Base-by-base conservation (phyloP, 2,797 vertebrate species). In the Ceryle rudis region DNA sequence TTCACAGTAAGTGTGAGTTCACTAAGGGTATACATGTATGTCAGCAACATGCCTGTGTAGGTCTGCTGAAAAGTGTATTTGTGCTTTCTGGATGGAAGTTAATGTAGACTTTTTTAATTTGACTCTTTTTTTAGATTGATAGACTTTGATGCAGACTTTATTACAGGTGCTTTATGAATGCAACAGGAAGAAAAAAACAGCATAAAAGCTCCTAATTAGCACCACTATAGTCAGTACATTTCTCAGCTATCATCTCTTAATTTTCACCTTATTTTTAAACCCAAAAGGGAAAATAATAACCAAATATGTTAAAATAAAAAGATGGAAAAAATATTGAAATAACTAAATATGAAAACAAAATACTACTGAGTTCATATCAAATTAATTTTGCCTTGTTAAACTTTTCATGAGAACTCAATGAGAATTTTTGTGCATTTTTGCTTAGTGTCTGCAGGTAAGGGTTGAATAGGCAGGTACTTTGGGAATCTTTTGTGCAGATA, bases 11-110 rank as follows among this genome's bases (percentile, higher is more conserved):
- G 6, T 11, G 12, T 60, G 49, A 8, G 10, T 51, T 31, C 37
- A 42, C 46, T 22, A 13, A 2, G 1, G 11, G 4, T 29, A 31
- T 19, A 6, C 16, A 10, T 29, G 3, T 49, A 14, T 26, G 25
- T 39, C 65, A 90, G 62, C n/a, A 70, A 33, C 18, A 11, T 8
- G 31, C 28, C 55, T 28, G 10, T 14, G 6, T 49, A 22, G 17
- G 26, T 74, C 72, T 79, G 18, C 6, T 58, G 16, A 71, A n/a
- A 85, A 58, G 21, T 12, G 18, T 11, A 51, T 44, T 60, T 74
- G 21, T 83, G 20, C 22, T 69, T 46, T 81, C 44, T 93, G 33
- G 28, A 23, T n/a, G 13, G 16, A 92, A 57, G 7, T 54, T 46
- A 13, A 72, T 3, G 9, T 10, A 54, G 31, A 73, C 13, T 37